These are phyloP conservation scores for Hypomecis atomaria DNA, from an alignment of 2,888 invertebrate species.

Conservation along the genomic window DNA sequence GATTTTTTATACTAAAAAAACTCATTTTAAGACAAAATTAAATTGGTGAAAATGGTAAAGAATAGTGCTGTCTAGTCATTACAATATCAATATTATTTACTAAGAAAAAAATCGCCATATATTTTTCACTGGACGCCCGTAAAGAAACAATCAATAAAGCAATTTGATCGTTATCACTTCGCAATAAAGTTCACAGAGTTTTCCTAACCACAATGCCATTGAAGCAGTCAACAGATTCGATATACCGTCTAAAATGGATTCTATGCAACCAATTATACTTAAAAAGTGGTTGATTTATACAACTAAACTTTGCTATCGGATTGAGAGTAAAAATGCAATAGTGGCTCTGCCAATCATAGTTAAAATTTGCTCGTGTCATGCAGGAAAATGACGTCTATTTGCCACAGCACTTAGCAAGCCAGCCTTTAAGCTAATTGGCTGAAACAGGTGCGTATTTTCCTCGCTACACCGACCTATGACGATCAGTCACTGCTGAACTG, in stretches of 20 bases:
- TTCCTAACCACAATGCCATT: conserved; percentile 3
- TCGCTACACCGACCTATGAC: conserved; percentile 27
- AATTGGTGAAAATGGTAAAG: too few species aligned
- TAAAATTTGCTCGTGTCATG: neutral
- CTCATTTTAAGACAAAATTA: too few species aligned
- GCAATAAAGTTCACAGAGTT: conserved; percentile 3
- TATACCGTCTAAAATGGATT: conserved; percentile 2
- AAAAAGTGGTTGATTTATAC: neutral
- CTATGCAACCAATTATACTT: neutral
- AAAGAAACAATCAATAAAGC: neutral
- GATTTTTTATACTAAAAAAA: too few species aligned
- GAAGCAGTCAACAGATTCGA: conserved; percentile 6
- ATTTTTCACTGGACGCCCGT: neutral
- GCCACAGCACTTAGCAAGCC: conserved; percentile 43
- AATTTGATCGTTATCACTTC: neutral
- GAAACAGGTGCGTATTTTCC: conserved; percentile 51
- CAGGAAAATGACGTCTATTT: conserved; percentile 49
- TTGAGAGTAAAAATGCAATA: neutral
- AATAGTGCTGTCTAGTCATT: too few species aligned
- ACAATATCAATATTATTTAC: too few species aligned
- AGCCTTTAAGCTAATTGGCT: conserved; percentile 57
- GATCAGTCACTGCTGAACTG: conserved; percentile 26
- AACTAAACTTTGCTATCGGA: neutral
- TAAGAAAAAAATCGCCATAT: neutral
- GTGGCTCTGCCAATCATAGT: neutral